A percentile compares a stretch with the other conserved stretches of the same genome.
phyloP scores from a whole-genome alignment of 1,140 invertebrate species.

The Megathymus violae region DNA sequence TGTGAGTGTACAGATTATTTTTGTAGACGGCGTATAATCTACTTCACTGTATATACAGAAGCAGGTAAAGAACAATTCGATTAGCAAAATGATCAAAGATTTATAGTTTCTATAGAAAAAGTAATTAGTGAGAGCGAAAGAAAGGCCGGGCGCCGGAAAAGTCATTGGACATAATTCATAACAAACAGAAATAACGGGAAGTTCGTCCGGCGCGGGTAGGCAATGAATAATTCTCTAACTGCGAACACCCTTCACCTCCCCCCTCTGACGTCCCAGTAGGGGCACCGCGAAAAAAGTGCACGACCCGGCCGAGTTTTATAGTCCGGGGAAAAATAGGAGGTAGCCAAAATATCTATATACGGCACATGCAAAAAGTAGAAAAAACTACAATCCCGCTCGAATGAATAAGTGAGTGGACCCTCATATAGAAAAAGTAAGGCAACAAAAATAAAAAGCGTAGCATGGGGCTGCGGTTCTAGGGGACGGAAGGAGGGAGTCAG shows the following conservation, averaged over 20 bases:
- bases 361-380: constrained; percentile 75
- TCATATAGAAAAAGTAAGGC: constrained; percentile 78
- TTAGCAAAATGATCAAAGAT: constrained; percentile 63
- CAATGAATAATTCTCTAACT: constrained; percentile 83
- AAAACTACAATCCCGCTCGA: constrained; percentile 80
- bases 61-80: constrained; percentile 53
- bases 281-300: constrained; percentile 78
- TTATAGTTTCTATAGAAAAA: constrained; percentile 79
- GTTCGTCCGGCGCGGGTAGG: constrained; percentile 77
- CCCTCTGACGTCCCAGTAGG: constrained; percentile 60
- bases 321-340: constrained; percentile 80
- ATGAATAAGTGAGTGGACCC: constrained; percentile 82
- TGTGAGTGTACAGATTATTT: constrained; percentile 30
- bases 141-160: constrained; percentile 75
- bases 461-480: constrained; percentile 56
- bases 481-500: constrained; percentile 53
- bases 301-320: constrained; percentile 78
- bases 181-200: constrained; percentile 82
- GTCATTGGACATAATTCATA: constrained; percentile 82
- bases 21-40: constrained; percentile 30
- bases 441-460: constrained; percentile 71
- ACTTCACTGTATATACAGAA: constrained; percentile 19
- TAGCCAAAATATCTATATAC: constrained; percentile 81
- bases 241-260: constrained; percentile 71
- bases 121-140: constrained; percentile 81